Percentiles rank a stretch among this genome's conserved stretches.
Evolutionary conservation across 2,797 vertebrate species (phyloP).

Genomic region (Rhynchonycteris naso): DNA sequence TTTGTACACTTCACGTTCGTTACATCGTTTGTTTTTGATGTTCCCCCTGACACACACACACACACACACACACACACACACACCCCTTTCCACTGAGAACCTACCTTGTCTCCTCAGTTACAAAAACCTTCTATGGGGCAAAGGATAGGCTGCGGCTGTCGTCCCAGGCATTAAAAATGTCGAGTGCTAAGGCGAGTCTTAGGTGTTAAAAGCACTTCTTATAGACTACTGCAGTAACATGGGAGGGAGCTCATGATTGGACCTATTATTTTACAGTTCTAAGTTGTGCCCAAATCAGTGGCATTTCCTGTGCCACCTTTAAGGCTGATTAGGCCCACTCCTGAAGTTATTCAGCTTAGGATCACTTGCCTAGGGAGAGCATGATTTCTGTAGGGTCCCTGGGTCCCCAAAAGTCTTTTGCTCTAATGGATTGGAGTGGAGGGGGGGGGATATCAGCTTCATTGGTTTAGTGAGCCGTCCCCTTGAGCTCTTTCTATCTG

Average conservation of each 20-base stretch:
- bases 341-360: conserved; percentile 30
- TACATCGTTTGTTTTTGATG: background rate
- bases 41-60: too few species aligned
- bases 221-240: too few species aligned
- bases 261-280: conserved; percentile 16
- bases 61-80: too few species aligned
- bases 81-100: background rate
- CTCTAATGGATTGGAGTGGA: conserved; percentile 49
- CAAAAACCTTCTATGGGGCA: background rate
- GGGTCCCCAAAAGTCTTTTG: conserved; percentile 8
- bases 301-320: conserved; percentile 2
- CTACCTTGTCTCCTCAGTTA: background rate
- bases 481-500: conserved; percentile 35
- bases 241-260: background rate
- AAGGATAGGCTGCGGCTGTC: background rate
- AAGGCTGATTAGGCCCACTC: conserved; percentile 7
- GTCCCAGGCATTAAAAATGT: background rate
- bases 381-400: background rate
- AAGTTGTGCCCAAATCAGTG: background rate
- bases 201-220: background rate
- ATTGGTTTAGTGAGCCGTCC: conserved; percentile 57
- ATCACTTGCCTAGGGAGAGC: background rate
- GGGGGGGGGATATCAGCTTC: background rate
- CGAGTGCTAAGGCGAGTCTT: background rate
- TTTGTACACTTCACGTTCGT: background rate